Conservation (phyloP, 1,140 invertebrate species). For the Dolichoris vasculosae region DNA sequence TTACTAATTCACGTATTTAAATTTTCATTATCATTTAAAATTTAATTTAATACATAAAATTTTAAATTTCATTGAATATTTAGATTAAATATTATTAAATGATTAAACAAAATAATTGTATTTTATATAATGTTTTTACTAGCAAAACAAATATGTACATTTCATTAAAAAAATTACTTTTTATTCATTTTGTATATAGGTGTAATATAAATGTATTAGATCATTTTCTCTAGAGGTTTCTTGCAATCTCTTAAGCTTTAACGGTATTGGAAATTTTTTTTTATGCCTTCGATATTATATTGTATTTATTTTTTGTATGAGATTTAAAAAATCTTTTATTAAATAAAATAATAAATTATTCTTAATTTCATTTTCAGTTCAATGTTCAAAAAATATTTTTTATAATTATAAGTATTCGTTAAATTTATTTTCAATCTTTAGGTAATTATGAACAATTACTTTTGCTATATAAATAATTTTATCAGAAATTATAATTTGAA, state of each 20-base stretch:
- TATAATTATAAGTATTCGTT: too few relatives aligned
- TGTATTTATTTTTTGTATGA: not conserved
- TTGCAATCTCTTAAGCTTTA: not conserved
- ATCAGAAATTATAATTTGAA: too few relatives aligned
- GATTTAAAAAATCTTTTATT: not conserved
- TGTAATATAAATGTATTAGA: constrained; percentile 6
- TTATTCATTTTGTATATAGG: not conserved
- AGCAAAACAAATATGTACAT: not conserved
- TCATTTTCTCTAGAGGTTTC: not conserved
- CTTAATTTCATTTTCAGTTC: too few relatives aligned
- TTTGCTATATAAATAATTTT: too few relatives aligned
- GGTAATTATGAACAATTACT: too few relatives aligned
- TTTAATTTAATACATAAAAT: not conserved
- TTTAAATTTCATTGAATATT: not conserved
- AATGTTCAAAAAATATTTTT: too few relatives aligned
- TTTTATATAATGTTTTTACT: not conserved
- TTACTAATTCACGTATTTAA: not conserved
- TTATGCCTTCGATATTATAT: not conserved
- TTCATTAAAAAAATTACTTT: constrained; percentile 28
- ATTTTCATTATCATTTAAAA: not conserved
- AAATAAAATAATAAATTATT: not conserved
- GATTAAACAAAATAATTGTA: not conserved
- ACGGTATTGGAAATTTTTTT: not conserved
- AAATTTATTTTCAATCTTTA: too few relatives aligned
- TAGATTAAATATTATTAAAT: not conserved